A percentile compares a stretch with the other conserved stretches of the same genome.
These are phyloP conservation scores for Pygoscelis antarcticus DNA, from an alignment of 2,113 vertebrate genomes.

Conservation along the genomic window DNA sequence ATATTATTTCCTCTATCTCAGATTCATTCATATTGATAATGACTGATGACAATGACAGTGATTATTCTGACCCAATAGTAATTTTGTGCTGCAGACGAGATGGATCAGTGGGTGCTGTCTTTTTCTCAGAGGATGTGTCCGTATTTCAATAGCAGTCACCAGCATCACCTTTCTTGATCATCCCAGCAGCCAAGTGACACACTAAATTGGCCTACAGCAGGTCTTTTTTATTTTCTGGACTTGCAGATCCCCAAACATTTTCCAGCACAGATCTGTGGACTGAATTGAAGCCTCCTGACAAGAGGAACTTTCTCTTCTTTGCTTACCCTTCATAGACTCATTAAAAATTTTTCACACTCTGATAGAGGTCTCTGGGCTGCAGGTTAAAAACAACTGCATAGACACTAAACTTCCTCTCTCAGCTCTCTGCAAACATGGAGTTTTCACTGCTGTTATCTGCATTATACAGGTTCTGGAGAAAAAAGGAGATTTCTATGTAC, in stretches of 20 bases:
- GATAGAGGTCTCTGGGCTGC: neutral
- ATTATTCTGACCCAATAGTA: neutral
- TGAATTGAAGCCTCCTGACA: neutral
- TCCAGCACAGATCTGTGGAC: neutral
- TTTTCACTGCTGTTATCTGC: neutral
- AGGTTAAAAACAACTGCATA: neutral
- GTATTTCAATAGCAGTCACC: neutral
- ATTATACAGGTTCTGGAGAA: neutral
- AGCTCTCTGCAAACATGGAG: neutral
- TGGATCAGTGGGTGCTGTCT: neutral
- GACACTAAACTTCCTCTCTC: neutral
- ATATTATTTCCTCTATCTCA: neutral
- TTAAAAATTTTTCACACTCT: neutral
- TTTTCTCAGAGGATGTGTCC: neutral
- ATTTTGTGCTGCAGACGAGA: neutral
- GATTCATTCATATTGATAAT: neutral
- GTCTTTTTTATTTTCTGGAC: neutral
- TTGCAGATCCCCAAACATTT: neutral
- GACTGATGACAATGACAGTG: accelerated
- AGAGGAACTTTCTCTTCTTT: neutral
- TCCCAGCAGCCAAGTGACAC: neutral
- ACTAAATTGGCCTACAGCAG: neutral
- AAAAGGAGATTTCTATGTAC: neutral
- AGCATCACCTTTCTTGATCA: neutral
- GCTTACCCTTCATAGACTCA: neutral